A percentile compares a stretch with the other conserved stretches of the same genome.
Evolutionary conservation across 1,140 invertebrate genomes (phyloP).

Genomic region (Pentalonia nigronervosa): DNA sequence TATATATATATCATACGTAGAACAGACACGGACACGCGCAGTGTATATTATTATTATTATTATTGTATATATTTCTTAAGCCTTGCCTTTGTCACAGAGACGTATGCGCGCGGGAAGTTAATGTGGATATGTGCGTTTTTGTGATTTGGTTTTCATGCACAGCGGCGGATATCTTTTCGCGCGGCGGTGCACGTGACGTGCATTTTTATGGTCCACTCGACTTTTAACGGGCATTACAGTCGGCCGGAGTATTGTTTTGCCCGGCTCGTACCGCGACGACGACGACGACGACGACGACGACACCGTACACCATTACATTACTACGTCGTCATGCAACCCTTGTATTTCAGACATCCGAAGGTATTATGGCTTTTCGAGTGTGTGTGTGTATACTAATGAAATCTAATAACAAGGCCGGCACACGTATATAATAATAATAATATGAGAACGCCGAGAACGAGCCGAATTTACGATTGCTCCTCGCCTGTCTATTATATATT

Average conservation of each 20-base stretch:
- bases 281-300: not conserved
- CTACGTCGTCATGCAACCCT: not conserved
- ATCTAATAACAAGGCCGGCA: not conserved
- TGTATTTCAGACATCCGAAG: not conserved
- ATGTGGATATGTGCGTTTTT: conserved; percentile 24
- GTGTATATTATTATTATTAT: not conserved
- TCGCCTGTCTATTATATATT: no score
- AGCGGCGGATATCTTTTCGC: not conserved
- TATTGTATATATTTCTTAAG: not conserved
- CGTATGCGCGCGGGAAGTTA: not conserved
- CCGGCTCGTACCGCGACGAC: not conserved
- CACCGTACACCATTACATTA: not conserved
- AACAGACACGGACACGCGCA: not conserved
- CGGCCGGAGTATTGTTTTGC: not conserved
- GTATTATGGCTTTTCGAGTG: not conserved
- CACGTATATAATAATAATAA: not conserved
- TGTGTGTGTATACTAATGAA: conserved; percentile 11
- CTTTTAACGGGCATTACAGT: not conserved
- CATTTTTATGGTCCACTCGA: conserved; percentile 23
- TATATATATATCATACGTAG: not conserved
- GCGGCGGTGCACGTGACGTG: conserved; percentile 9
- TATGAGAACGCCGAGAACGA: not conserved
- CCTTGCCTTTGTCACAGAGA: not conserved
- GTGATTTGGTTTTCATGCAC: not conserved
- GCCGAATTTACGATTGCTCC: not conserved